Conservation (phyloP, 2,888 invertebrate genomes). For the Frankliniella fusca region DNA sequence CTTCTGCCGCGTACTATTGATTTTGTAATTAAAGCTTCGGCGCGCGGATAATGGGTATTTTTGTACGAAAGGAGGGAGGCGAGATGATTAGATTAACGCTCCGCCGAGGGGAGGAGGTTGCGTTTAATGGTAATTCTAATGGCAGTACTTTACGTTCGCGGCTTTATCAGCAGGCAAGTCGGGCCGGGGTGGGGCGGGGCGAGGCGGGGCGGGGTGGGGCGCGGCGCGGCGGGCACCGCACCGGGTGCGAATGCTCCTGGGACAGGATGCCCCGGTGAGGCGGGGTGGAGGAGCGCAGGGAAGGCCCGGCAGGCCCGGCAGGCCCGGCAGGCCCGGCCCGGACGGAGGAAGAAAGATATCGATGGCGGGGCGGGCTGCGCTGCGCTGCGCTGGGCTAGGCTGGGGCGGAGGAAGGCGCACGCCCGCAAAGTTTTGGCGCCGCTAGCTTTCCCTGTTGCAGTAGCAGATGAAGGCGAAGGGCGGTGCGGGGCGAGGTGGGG, state of each 20-base stretch:
- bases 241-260: conserved; percentile 37
- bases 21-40: conserved; percentile 23
- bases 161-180: conserved; percentile 24
- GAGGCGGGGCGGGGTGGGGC: conserved; percentile 38
- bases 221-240: conserved; percentile 37
- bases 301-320: conserved; percentile 28
- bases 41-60: conserved; percentile 16
- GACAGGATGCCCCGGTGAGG: conserved; percentile 34
- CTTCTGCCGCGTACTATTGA: neutral
- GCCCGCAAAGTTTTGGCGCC: neutral
- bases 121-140: conserved; percentile 26
- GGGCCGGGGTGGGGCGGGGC: conserved; percentile 31
- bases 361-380: neutral
- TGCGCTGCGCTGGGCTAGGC: neutral
- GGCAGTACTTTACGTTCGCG: conserved; percentile 25
- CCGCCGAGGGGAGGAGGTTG: neutral
- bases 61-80: neutral
- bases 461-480: too few species aligned
- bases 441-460: too few species aligned
- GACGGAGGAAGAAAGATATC: too few species aligned
- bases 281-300: conserved; percentile 3
- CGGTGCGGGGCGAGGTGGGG: too few species aligned
- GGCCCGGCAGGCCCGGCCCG: neutral
- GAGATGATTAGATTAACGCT: conserved; percentile 25
- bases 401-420: neutral